phyloP scores from a whole-genome alignment of 2,113 vertebrate genomes.

The Pollimyrus isidori region DNA sequence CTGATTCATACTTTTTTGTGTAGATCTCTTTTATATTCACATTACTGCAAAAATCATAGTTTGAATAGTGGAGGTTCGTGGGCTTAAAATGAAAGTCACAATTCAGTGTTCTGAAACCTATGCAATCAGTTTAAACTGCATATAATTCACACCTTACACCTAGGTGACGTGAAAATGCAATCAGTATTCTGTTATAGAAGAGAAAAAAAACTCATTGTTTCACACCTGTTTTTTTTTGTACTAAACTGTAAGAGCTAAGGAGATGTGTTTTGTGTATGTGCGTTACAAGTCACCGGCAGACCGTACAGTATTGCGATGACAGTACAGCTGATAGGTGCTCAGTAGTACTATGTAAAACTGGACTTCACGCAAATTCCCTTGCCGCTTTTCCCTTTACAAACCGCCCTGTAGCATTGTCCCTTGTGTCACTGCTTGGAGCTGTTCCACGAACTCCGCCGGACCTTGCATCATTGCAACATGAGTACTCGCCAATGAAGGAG shows the following conservation, averaged over 20 bases:
- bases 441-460: conserved; percentile 77
- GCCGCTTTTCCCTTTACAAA: conserved; percentile 28
- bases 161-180: neutral
- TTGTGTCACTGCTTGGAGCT: conserved; percentile 56
- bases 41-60: neutral
- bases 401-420: conserved; percentile 29
- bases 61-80: neutral
- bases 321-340: conserved; percentile 49
- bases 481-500: conserved; percentile 91
- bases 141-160: neutral
- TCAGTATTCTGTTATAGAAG: neutral
- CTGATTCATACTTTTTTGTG: neutral
- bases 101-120: neutral
- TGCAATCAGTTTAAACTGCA: neutral
- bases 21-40: neutral
- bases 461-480: conserved; percentile 73
- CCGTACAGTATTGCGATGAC: conserved; percentile 49
- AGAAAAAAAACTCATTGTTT: neutral
- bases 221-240: neutral
- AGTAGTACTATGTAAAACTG: conserved; percentile 46
- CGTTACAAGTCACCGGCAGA: conserved; percentile 33
- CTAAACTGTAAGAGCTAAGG: neutral
- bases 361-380: conserved; percentile 42
- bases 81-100: neutral
- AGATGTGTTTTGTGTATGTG: neutral